A percentile compares a stretch with the other conserved stretches of the same genome.
phyloP scores from a whole-genome alignment of 2,113 vertebrate genomes.

The Ptyas mucosa region DNA sequence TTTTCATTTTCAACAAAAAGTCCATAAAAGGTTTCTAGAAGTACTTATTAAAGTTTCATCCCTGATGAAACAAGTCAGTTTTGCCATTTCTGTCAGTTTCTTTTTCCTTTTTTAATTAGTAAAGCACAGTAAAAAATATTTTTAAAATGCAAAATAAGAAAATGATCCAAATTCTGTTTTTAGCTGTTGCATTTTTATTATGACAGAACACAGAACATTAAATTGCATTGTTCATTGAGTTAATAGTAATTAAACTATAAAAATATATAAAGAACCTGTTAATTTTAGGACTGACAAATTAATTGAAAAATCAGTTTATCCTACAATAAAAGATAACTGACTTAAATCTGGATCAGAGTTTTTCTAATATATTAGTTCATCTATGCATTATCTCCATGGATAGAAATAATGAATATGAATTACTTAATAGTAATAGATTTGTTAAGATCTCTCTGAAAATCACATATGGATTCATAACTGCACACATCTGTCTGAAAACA shows the following conservation, averaged over 20 bases:
- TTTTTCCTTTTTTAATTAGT: background rate
- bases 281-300: background rate
- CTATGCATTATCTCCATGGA: no score
- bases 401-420: no score
- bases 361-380: no score
- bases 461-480: no score
- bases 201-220: no score
- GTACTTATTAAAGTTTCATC: background rate
- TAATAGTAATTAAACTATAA: background rate
- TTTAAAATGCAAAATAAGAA: background rate
- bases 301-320: background rate
- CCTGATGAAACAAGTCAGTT: background rate
- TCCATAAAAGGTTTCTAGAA: background rate
- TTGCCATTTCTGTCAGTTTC: background rate
- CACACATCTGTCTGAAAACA: no score
- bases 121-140: background rate
- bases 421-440: no score
- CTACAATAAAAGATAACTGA: background rate
- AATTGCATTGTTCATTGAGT: background rate
- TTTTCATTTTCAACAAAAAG: background rate
- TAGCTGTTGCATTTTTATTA: background rate
- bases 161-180: background rate
- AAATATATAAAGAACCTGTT: background rate
- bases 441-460: no score
- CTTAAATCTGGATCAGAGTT: no score